Conservation (phyloP, 2,888 invertebrate genomes). For the Rotaria socialis region DNA sequence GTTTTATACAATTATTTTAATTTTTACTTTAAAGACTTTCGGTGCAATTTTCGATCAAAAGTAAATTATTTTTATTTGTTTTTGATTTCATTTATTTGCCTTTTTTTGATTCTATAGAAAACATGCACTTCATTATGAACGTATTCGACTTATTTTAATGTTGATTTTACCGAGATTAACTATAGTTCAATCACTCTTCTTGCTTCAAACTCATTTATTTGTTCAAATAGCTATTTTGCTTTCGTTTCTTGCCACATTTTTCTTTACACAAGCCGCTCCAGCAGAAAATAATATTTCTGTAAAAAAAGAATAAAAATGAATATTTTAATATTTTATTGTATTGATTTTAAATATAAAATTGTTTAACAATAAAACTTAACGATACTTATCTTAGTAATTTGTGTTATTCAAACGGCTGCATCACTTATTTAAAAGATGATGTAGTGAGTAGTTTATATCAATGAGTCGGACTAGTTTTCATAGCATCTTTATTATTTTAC, state of each 20-base stretch:
- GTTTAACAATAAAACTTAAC: not conserved
- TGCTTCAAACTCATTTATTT: not conserved
- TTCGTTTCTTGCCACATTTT: not conserved
- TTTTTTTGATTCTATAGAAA: not conserved
- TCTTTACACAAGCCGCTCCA: not conserved
- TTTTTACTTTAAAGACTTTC: slow-evolving; percentile 39
- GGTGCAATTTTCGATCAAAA: slow-evolving; percentile 42
- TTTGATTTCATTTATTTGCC: not conserved
- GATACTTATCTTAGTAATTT: too few relatives aligned
- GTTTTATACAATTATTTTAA: not conserved
- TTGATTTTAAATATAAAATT: not conserved
- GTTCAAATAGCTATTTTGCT: not conserved
- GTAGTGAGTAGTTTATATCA: too few relatives aligned
- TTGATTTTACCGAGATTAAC: not conserved
- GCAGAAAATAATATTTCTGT: not conserved
- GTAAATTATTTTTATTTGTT: not conserved
- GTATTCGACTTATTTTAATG: not conserved
- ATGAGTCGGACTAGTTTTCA: too few relatives aligned
- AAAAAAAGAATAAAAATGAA: not conserved
- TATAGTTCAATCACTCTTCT: not conserved
- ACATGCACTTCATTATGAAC: not conserved
- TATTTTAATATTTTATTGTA: not conserved
- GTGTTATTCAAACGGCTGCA: too few relatives aligned
- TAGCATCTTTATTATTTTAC: too few relatives aligned
- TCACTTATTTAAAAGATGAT: too few relatives aligned